Conservation (phyloP, 2,888 invertebrate species). For the Chrysotoxum bicinctum region DNA sequence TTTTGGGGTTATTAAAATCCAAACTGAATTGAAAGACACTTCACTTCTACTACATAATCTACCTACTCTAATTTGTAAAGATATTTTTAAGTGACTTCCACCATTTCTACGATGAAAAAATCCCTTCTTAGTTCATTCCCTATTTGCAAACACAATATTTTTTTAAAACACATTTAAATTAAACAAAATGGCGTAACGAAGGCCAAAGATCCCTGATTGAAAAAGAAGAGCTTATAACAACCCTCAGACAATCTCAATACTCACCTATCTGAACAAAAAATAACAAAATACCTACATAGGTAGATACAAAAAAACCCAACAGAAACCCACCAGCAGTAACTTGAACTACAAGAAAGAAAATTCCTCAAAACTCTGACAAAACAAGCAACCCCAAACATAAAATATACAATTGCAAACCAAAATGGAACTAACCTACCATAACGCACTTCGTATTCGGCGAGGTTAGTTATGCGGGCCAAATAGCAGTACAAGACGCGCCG, state of each 20-base stretch:
- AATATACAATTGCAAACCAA: conserved; percentile 37
- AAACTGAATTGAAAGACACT: no score
- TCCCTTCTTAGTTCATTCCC: not conserved
- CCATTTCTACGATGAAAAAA: not conserved
- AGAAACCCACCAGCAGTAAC: conserved; percentile 17
- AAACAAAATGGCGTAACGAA: conserved; percentile 65
- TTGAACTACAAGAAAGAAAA: conserved; percentile 22
- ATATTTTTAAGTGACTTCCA: conserved; percentile 14
- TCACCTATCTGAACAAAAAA: conserved; percentile 7
- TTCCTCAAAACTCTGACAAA: conserved; percentile 42
- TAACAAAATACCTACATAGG: not conserved
- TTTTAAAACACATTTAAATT: conserved; percentile 17
- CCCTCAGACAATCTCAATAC: conserved; percentile 27
- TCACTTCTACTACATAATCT: no score
- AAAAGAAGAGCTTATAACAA: conserved; percentile 9
- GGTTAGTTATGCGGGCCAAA: conserved; percentile 75
- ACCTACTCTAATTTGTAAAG: no score
- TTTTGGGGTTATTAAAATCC: no score
- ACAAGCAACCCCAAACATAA: conserved; percentile 22
- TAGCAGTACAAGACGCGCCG: conserved; percentile 50
- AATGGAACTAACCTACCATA: conserved; percentile 78
- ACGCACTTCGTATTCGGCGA: conserved; percentile 76
- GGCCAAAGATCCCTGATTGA: conserved; percentile 51
- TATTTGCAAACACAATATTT: not conserved
- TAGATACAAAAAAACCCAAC: not conserved